Percentiles rank a stretch among this genome's conserved stretches.
phyloP scores from a whole-genome alignment of 2,888 invertebrate species.

The Julus scandinavius region DNA sequence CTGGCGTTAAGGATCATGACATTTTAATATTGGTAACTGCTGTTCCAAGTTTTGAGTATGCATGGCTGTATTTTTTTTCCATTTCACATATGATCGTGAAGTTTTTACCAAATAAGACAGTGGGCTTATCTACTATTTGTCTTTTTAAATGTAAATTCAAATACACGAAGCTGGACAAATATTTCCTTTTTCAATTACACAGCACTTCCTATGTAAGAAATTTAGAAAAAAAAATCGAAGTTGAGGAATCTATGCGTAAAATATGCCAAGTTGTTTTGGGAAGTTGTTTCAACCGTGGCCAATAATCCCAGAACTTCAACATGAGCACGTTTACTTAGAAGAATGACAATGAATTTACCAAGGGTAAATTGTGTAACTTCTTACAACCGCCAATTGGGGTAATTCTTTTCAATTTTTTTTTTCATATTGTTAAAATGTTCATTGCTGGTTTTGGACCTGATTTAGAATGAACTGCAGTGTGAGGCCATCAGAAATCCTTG shows the following conservation, averaged over 20 bases:
- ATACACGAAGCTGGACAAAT: conserved; percentile 6
- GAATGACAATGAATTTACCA: conserved; percentile 23
- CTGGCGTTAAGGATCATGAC: not conserved
- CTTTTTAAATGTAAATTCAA: not conserved
- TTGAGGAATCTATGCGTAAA: not conserved
- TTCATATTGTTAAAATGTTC: not conserved
- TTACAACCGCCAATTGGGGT: not conserved
- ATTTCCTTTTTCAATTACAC: conserved; percentile 11
- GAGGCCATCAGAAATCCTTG: no score
- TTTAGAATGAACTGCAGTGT: no score
- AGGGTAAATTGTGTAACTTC: conserved; percentile 15
- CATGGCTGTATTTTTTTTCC: not conserved
- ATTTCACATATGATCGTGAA: not conserved
- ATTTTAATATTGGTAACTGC: not conserved
- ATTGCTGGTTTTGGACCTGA: no score
- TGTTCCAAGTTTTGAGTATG: not conserved
- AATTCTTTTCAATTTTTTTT: not conserved
- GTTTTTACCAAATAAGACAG: not conserved
- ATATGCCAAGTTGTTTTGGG: conserved; percentile 15
- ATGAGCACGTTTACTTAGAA: not conserved
- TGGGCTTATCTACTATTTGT: not conserved
- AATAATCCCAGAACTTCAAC: not conserved
- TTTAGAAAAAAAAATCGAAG: not conserved
- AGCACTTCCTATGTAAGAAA: not conserved
- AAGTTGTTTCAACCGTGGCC: conserved; percentile 27